These are phyloP conservation scores for Sarcophaga bullata DNA, from an alignment of 1,140 invertebrate genomes.

Conservation along the genomic window DNA sequence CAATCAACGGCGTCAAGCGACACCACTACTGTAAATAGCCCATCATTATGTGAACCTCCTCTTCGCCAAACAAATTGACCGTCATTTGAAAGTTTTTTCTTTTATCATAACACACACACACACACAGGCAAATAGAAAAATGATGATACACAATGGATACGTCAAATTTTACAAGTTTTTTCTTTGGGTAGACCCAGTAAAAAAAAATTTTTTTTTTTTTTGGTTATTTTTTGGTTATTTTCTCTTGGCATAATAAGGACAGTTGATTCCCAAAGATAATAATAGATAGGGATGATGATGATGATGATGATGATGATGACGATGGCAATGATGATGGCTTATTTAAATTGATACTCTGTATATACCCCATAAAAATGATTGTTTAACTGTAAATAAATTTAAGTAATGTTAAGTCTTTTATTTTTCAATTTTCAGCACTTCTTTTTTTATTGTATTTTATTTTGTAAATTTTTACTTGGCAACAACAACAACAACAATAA, in stretches of 20 bases:
- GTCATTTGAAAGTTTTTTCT: neutral
- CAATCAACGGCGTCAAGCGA: neutral
- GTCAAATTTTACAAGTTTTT: neutral
- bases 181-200: neutral
- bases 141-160: conserved; percentile 11
- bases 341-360: no score
- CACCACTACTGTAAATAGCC: neutral
- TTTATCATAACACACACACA: neutral
- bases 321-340: no score
- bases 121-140: neutral
- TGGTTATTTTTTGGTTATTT: neutral
- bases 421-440: no score
- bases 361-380: no score
- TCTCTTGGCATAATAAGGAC: neutral
- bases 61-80: neutral
- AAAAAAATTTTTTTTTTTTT: neutral
- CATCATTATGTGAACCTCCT: neutral
- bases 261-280: no score
- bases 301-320: no score
- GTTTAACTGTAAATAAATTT: no score
- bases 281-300: no score
- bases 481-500: no score
- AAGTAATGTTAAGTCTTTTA: no score
- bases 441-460: no score
- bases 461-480: no score